phyloP scores from a whole-genome alignment of 1,140 invertebrate species.

The Drosophila teissieri region DNA sequence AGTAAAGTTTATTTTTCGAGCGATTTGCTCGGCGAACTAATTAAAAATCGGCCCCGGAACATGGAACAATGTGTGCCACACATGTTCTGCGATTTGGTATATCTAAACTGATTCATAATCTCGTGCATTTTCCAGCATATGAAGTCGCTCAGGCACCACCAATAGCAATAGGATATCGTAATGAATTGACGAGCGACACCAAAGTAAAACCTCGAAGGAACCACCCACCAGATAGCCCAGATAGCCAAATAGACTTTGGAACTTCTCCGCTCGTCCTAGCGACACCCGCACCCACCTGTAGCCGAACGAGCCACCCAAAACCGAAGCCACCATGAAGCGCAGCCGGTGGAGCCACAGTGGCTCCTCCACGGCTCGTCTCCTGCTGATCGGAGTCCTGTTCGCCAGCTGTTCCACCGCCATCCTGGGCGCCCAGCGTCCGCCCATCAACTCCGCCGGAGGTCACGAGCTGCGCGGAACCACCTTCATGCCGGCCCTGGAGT shows the following conservation, averaged over 20 bases:
- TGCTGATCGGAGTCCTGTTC: slow-evolving; percentile 53
- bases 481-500: slow-evolving; percentile 82
- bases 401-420: slow-evolving; percentile 42
- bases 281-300: slow-evolving; percentile 28
- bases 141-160: slow-evolving; percentile 63
- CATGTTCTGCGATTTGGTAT: slow-evolving; percentile 49
- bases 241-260: slow-evolving; percentile 19
- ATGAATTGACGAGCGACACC: slow-evolving; percentile 55
- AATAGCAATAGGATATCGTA: slow-evolving; percentile 39
- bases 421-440: slow-evolving; percentile 42
- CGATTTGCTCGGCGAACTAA: slow-evolving; percentile 63
- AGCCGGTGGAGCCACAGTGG: slow-evolving; percentile 70
- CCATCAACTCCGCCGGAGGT: slow-evolving; percentile 67
- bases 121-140: slow-evolving; percentile 60
- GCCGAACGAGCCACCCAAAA: slow-evolving; percentile 25
- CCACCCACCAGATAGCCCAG: slow-evolving; percentile 17
- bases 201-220: slow-evolving; percentile 1
- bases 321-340: slow-evolving; percentile 61
- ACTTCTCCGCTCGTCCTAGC: slow-evolving; percentile 11
- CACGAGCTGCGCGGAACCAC: slow-evolving; percentile 67
- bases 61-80: slow-evolving; percentile 67
- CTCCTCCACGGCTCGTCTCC: slow-evolving; percentile 56
- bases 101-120: slow-evolving; percentile 35
- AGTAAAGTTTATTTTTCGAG: slow-evolving; percentile 71
- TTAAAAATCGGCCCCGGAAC: slow-evolving; percentile 54